Percentiles rank a stretch among this genome's conserved stretches.
Evolutionary conservation across 2,888 invertebrate species (phyloP).

Genomic region (Harmothoe impar): DNA sequence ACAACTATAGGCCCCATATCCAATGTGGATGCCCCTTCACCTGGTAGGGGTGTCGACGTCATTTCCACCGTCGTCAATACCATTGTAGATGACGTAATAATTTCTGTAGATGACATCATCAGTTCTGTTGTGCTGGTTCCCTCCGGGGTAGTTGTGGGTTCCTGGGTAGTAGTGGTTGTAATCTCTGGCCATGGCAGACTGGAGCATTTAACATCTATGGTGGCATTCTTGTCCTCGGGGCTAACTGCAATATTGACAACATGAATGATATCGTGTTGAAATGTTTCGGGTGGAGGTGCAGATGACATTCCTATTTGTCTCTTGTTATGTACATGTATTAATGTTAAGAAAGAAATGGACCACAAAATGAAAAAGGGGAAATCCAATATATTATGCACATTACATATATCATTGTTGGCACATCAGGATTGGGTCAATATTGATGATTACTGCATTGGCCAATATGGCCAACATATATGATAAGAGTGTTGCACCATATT

Average conservation of each 20-base stretch:
- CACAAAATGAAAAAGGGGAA: no score
- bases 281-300: no score
- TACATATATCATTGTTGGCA: no score
- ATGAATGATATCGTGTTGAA: no score
- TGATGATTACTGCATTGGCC: no score
- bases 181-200: constrained; percentile 21
- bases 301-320: no score
- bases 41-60: background rate
- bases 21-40: background rate
- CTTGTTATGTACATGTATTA: no score
- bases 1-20: background rate
- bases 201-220: constrained; percentile 41
- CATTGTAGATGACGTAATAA: background rate
- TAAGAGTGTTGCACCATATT: no score
- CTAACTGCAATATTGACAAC: background rate
- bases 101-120: background rate
- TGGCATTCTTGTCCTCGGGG: constrained; percentile 22
- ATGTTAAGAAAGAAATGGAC: no score
- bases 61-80: background rate
- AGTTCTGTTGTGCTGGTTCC: background rate
- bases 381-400: no score
- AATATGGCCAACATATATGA: no score
- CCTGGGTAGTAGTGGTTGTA: constrained; percentile 20
- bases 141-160: background rate
- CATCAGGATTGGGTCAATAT: no score